Evolutionary conservation across 2,113 vertebrate genomes (phyloP).

Genomic region (Triplophysa siluroides): DNA sequence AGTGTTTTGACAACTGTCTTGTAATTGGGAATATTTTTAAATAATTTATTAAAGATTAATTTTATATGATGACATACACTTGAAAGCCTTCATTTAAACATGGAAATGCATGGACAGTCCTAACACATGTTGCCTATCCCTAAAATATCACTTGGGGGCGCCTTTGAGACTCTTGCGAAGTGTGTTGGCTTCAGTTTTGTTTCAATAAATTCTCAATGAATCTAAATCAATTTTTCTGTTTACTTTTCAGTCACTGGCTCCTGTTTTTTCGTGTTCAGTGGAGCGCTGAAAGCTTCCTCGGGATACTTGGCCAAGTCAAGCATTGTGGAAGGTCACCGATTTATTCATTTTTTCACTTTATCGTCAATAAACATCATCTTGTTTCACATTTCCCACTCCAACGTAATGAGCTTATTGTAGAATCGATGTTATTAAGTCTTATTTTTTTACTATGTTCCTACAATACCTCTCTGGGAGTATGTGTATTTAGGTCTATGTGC

Average conservation of each 20-base stretch:
- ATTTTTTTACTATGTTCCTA: not conserved
- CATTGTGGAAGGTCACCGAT: conserved; percentile 93
- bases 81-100: not conserved
- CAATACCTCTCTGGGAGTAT: conserved; percentile 16
- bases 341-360: conserved; percentile 31
- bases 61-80: not conserved
- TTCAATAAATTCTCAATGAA: not conserved
- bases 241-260: conserved; percentile 92
- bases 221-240: conserved; percentile 21
- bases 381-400: not conserved
- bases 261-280: conserved; percentile 98
- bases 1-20: too few relatives aligned
- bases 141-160: conserved; percentile 28
- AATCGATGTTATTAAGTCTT: conserved; percentile 9
- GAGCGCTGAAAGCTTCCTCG: conserved; percentile 92
- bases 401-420: not conserved
- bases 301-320: conserved; percentile 97
- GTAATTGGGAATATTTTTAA: not conserved
- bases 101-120: not conserved
- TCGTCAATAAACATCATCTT: not conserved
- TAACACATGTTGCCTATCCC: not conserved
- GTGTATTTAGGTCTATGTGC: conserved; percentile 57
- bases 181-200: not conserved
- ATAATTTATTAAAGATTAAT: not conserved
- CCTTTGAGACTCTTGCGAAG: not conserved